Base-by-base conservation (phyloP, 2,888 invertebrate genomes). In the Podotricha telesiphe region DNA sequence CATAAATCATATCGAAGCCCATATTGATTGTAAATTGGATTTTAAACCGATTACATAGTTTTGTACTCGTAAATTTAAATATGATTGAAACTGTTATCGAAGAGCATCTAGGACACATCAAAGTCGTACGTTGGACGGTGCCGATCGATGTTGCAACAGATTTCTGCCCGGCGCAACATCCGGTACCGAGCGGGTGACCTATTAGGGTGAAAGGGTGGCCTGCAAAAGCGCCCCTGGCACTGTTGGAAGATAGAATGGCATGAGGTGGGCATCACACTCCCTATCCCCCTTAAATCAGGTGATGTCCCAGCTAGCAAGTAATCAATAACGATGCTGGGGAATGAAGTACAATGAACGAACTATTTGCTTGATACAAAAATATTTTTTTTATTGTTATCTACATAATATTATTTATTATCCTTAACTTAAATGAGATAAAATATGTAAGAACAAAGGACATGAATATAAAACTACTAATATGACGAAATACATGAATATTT, bases 191-290 rank as follows among this genome's bases (percentile, higher is more conserved):
- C 53, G 53, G 28, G 53, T 53, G 53, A 53, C 53, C 53, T 34
- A 53, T 42, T 37, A n/a, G 53, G 53, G 53, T 53, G 51, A 53
- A 53, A 53, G 53, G 53, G 53, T 53, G 53, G 53, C n/a, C 53
- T 28, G 53, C 22, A 20, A 28, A 20, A n/a, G 22, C 28, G 15
- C 51, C 22, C 51, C 51, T 51, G 51, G 51, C 15, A 15, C 10
- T 53, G 50, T 50, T 2, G 28, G 28, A 28, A 28, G 53, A 53
- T 53, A n/a, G 13, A 28, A n/a, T 28, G 28, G 53, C 28, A n/a
- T 53, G 53, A 17, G 51, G 51, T 28, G 51, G 7, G 22, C 15
- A 28, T 51, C 51, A 2, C 15, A 8, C 53, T 34, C 28, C 53
- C 53, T 53, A n/a, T 42, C 42, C 28, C 53, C 53, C 53, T 22